Evolutionary conservation across 2,797 vertebrate genomes (phyloP).

Genomic region (Coranthus polyacanthus): DNA sequence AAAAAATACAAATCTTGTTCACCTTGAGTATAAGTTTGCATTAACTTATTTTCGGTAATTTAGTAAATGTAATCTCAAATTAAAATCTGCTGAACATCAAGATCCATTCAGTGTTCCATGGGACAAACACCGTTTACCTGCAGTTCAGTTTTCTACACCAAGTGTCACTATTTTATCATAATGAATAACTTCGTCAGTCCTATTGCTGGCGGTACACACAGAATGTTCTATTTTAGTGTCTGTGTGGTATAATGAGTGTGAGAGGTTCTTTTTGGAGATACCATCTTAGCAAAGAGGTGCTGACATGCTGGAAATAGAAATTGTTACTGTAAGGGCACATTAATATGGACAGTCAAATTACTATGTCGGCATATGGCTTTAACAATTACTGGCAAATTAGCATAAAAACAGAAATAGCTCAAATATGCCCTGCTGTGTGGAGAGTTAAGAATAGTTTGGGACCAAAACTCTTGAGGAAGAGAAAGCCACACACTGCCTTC

Average conservation of each 20-base stretch:
- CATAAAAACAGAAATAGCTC: slow-evolving; percentile 80
- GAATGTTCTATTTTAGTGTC: slow-evolving; percentile 57
- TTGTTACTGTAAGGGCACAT: slow-evolving; percentile 76
- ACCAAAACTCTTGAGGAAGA: slow-evolving; percentile 52
- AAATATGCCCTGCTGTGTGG: slow-evolving; percentile 64
- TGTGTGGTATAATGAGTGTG: slow-evolving; percentile 61
- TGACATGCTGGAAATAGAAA: slow-evolving; percentile 78
- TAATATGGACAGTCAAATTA: slow-evolving; percentile 78
- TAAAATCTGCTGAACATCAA: slow-evolving; percentile 39
- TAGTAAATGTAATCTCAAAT: slow-evolving; percentile 29
- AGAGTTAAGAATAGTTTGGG: slow-evolving; percentile 74
- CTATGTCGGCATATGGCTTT: slow-evolving; percentile 70
- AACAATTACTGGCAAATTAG: slow-evolving; percentile 80
- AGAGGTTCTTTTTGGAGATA: slow-evolving; percentile 69
- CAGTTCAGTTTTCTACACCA: slow-evolving; percentile 26
- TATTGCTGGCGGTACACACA: slow-evolving; percentile 34
- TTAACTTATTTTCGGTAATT: slow-evolving; percentile 1
- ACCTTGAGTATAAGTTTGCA: slow-evolving; percentile 10
- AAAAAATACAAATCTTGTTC: too few relatives aligned
- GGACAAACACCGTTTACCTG: slow-evolving; percentile 42
- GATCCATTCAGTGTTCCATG: slow-evolving; percentile 21
- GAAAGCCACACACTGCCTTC: slow-evolving; percentile 38
- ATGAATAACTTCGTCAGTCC: slow-evolving; percentile 42
- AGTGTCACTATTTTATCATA: slow-evolving; percentile 55
- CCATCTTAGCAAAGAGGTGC: slow-evolving; percentile 75